Conservation (phyloP, 2,797 vertebrate species). For the Eospalax fontanierii region DNA sequence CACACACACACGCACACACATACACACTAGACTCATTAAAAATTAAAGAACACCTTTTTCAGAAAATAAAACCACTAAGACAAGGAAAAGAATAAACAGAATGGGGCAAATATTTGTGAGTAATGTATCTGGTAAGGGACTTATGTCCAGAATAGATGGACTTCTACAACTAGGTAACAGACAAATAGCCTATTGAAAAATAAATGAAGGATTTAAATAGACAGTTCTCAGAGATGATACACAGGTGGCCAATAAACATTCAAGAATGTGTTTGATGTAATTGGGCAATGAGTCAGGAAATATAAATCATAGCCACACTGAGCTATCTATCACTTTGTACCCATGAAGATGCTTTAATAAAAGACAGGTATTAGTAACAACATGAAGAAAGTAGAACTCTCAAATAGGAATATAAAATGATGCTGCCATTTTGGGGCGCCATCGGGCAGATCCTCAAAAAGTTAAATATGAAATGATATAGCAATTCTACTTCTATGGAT, state of each 20-base stretch:
- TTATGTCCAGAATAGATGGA: background rate
- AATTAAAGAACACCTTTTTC: background rate
- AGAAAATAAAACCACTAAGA: slow-evolving; percentile 16
- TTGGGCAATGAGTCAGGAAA: background rate
- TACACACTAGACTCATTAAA: background rate
- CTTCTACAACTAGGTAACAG: background rate
- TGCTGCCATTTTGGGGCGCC: background rate
- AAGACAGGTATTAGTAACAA: background rate
- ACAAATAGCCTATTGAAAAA: background rate
- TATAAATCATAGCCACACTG: background rate
- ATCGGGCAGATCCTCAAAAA: background rate
- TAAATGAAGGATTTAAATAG: background rate
- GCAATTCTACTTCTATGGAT: background rate
- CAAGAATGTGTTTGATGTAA: background rate
- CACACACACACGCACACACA: background rate
- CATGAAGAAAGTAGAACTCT: background rate
- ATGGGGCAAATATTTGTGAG: background rate
- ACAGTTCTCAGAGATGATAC: background rate
- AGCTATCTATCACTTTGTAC: background rate
- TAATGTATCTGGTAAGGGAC: background rate
- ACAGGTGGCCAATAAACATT: background rate
- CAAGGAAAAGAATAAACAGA: background rate
- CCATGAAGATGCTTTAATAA: background rate
- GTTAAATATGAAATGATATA: background rate
- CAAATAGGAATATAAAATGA: background rate